Conservation (phyloP, 2,797 vertebrate species). For the Cacajao melanocephalus region DNA sequence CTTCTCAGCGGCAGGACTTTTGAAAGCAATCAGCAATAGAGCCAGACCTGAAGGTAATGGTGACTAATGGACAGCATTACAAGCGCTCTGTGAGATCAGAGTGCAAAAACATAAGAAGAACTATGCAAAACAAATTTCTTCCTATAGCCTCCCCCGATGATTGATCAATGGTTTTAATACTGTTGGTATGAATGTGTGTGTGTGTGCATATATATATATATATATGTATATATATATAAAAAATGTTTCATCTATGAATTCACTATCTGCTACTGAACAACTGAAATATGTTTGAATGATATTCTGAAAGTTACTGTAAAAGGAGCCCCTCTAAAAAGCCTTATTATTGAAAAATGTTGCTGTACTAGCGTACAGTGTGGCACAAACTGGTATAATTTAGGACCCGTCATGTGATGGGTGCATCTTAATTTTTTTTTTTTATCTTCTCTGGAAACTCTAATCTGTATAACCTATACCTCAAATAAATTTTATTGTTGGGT, state of each 20-base stretch:
- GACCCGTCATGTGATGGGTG: not conserved
- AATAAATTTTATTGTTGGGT: not conserved
- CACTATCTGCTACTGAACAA: not conserved
- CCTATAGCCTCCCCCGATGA: not conserved
- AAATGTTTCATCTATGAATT: slow-evolving; percentile 4
- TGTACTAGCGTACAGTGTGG: not conserved
- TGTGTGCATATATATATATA: not conserved
- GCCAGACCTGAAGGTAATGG: slow-evolving; percentile 15
- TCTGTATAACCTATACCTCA: not conserved
- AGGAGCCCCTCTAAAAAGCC: not conserved
- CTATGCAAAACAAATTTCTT: not conserved
- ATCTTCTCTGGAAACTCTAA: slow-evolving; percentile 24
- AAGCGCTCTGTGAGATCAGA: not conserved
- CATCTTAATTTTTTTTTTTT: not conserved
- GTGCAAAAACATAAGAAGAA: not conserved
- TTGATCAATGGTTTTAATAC: not conserved
- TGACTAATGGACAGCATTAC: not conserved
- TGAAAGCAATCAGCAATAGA: not conserved
- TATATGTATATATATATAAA: not conserved
- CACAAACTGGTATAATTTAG: not conserved
- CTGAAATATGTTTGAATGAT: not conserved
- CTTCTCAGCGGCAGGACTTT: not conserved
- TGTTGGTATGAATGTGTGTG: not conserved
- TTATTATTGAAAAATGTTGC: not conserved
- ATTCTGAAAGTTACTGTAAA: not conserved